Percentiles rank a stretch among this genome's conserved stretches.
phyloP scores from a whole-genome alignment of 2,797 vertebrate genomes.

The Astyanax mexicanus region DNA sequence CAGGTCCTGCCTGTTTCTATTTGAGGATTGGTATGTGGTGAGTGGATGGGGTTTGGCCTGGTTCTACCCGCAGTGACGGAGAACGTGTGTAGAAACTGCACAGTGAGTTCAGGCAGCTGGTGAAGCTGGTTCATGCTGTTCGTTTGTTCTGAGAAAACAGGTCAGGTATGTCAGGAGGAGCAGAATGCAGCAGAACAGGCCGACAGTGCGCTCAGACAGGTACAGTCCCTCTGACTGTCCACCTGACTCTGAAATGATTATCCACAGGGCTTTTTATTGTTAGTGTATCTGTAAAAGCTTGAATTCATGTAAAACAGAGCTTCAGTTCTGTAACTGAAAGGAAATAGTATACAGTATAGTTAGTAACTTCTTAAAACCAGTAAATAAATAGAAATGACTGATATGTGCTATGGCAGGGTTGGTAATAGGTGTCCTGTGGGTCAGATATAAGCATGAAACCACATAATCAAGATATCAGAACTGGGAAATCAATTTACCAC shows the following conservation, averaged over 20 bases:
- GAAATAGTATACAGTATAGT: no score
- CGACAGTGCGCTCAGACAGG: background rate
- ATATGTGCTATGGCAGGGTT: no score
- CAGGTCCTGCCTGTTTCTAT: background rate
- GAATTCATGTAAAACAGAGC: no score
- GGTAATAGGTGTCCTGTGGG: no score
- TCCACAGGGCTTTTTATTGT: background rate
- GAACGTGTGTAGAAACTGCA: background rate
- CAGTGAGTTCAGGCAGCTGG: background rate
- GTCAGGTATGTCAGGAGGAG: background rate
- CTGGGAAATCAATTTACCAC: no score
- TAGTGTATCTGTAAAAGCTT: no score
- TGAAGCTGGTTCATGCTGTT: background rate
- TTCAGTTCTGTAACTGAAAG: no score
- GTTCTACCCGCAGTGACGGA: background rate
- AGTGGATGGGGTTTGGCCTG: background rate
- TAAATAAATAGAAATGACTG: no score
- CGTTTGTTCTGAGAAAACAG: background rate
- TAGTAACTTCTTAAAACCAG: no score
- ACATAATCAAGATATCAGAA: no score
- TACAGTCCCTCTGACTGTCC: background rate
- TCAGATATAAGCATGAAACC: no score
- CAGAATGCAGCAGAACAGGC: constrained; percentile 31
- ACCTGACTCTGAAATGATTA: background rate
- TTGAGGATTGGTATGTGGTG: background rate